These are phyloP conservation scores for Drosophila teissieri DNA, from an alignment of 1,140 invertebrate genomes.

Conservation along the genomic window DNA sequence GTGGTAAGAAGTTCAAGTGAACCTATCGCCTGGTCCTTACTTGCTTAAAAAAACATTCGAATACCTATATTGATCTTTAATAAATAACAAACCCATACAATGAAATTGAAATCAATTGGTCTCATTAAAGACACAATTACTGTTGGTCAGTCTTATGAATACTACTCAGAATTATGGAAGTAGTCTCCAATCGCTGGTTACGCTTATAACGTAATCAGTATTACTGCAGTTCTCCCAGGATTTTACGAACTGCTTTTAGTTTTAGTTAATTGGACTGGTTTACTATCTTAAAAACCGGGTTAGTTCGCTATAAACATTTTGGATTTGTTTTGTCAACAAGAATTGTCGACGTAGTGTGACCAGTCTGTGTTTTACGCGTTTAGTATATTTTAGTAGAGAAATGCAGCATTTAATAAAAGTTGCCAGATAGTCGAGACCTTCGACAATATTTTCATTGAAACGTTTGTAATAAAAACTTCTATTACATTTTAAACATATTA, in stretches of 20 bases:
- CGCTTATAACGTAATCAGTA: constrained; percentile 8
- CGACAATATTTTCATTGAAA: too few relatives aligned
- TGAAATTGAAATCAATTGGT: too few relatives aligned
- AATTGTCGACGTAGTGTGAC: not conserved
- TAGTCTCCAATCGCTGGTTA: constrained; percentile 32
- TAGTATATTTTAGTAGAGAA: not conserved
- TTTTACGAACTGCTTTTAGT: not conserved
- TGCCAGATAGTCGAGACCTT: not conserved
- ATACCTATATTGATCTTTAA: constrained; percentile 8
- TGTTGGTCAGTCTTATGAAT: constrained; percentile 13
- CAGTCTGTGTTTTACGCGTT: not conserved
- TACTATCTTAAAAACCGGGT: constrained; percentile 12
- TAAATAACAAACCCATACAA: constrained; percentile 6
- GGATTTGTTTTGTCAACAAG: constrained; percentile 20
- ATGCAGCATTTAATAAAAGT: not conserved
- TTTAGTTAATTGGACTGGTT: constrained; percentile 6
- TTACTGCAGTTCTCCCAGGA: constrained; percentile 5
- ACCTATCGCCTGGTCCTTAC: not conserved
- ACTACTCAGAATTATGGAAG: constrained; percentile 35
- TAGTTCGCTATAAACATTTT: constrained; percentile 8
- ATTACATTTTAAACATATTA: too few relatives aligned
- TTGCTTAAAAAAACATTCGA: constrained; percentile 19
- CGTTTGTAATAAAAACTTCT: too few relatives aligned
- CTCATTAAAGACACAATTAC: not conserved
- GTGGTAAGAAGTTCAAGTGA: constrained; percentile 66